Conservation (phyloP, 23 tunicate genomes). For the Corella eumyota region DNA sequence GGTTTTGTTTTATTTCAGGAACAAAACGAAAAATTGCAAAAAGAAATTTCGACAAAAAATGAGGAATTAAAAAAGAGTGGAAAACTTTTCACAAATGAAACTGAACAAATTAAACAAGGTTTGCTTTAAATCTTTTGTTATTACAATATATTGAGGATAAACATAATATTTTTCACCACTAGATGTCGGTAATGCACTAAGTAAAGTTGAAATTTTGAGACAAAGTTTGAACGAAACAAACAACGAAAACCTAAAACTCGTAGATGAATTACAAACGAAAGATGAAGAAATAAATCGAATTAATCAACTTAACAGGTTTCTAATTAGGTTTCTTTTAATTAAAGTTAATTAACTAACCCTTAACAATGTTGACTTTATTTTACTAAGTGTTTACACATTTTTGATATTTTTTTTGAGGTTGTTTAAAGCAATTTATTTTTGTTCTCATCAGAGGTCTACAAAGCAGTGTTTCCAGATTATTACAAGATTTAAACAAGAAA, state of each 20-base stretch:
- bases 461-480: constrained; percentile 52
- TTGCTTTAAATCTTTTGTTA: not conserved
- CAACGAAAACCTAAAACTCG: constrained; percentile 17
- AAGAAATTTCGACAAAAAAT: constrained; percentile 25
- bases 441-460: constrained; percentile 41
- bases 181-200: constrained; percentile 59
- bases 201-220: constrained; percentile 42
- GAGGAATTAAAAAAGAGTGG: constrained; percentile 52
- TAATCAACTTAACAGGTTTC: constrained; percentile 51
- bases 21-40: constrained; percentile 25
- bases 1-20: too few species aligned
- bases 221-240: constrained; percentile 24
- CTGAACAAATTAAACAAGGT: constrained; percentile 20
- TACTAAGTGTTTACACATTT: too few species aligned
- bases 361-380: too few species aligned
- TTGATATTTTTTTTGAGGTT: too few species aligned
- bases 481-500: constrained; percentile 41
- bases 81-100: constrained; percentile 46
- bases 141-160: not conserved
- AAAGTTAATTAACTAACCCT: too few species aligned
- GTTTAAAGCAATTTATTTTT: too few species aligned
- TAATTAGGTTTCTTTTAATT: too few species aligned
- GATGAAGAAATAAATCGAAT: constrained; percentile 52
- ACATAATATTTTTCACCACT: not conserved
- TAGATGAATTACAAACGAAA: constrained; percentile 18